Percentiles rank a stretch among this genome's conserved stretches.
Evolutionary conservation across 2,888 invertebrate genomes (phyloP).

Genomic region (Terebella lapidaria): DNA sequence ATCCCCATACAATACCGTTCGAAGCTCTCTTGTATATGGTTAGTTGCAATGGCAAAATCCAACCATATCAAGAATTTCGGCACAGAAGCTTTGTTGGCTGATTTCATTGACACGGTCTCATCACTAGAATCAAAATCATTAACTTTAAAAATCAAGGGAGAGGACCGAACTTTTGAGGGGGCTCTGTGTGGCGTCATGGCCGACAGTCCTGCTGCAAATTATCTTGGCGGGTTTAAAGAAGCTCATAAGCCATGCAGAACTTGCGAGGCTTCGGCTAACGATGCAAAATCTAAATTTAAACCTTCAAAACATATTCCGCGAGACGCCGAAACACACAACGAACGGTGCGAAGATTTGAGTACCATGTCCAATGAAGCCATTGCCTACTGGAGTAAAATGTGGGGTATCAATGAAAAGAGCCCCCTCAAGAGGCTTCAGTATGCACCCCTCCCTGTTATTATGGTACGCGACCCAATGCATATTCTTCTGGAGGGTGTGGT

Average conservation of each 20-base stretch:
- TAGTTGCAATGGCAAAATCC: conserved; percentile 5
- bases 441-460: not conserved
- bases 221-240: conserved; percentile 8
- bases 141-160: not conserved
- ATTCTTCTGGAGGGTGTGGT: not conserved
- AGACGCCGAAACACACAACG: not conserved
- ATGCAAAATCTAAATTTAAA: too few relatives aligned
- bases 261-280: not conserved
- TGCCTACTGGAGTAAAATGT: conserved; percentile 2
- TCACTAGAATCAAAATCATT: not conserved
- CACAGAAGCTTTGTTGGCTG: not conserved
- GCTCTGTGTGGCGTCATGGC: not conserved
- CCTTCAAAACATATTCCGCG: not conserved
- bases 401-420: conserved; percentile 8
- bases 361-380: not conserved
- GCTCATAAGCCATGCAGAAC: conserved; percentile 3
- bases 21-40: conserved; percentile 4
- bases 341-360: not conserved
- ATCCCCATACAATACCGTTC: conserved; percentile 11
- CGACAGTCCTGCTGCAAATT: conserved; percentile 6
- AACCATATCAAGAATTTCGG: not conserved
- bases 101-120: not conserved
- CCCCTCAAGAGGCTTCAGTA: not conserved
- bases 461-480: conserved; percentile 4
- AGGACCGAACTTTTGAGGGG: not conserved